These are phyloP conservation scores for Harlomillsia oculata DNA, from an alignment of 1,140 invertebrate genomes.

Conservation along the genomic window DNA sequence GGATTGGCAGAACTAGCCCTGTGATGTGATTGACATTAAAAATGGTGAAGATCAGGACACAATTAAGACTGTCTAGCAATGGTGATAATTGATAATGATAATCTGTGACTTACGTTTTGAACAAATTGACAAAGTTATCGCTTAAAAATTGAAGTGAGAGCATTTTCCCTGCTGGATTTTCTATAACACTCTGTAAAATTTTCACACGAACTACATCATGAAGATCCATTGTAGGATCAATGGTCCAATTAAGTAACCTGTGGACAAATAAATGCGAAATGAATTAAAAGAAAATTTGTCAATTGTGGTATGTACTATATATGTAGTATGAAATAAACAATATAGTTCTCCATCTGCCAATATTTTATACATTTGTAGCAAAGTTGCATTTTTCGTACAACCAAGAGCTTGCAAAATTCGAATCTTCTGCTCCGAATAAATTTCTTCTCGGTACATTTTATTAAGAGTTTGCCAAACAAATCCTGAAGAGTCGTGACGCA, in stretches of 20 bases:
- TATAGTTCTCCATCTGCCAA: background rate
- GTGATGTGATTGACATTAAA: background rate
- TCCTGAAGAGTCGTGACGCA: background rate
- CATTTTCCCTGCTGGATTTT: constrained; percentile 2
- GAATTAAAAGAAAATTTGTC: background rate
- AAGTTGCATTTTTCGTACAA: background rate
- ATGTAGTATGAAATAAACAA: background rate
- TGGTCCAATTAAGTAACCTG: constrained; percentile 14
- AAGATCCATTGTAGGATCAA: constrained; percentile 5
- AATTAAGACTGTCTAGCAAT: too few species aligned
- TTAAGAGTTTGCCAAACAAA: background rate
- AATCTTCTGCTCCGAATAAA: constrained; percentile 4
- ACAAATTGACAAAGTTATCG: constrained; percentile 8
- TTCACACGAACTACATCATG: constrained; percentile 16
- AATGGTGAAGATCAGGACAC: too few species aligned
- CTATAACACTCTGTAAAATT: constrained; percentile 5
- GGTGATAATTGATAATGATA: too few species aligned
- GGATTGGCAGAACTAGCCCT: constrained; percentile 21
- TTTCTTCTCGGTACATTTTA: background rate
- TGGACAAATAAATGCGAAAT: background rate
- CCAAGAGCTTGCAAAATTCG: background rate
- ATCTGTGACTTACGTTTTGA: constrained; percentile 24
- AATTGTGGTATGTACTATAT: background rate
- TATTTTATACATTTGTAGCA: background rate
- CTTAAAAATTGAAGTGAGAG: constrained; percentile 6